A percentile compares a stretch with the other conserved stretches of the same genome.
phyloP scores from a whole-genome alignment of 92 coral and sea anemone genomes.

The Porites divaricata region DNA sequence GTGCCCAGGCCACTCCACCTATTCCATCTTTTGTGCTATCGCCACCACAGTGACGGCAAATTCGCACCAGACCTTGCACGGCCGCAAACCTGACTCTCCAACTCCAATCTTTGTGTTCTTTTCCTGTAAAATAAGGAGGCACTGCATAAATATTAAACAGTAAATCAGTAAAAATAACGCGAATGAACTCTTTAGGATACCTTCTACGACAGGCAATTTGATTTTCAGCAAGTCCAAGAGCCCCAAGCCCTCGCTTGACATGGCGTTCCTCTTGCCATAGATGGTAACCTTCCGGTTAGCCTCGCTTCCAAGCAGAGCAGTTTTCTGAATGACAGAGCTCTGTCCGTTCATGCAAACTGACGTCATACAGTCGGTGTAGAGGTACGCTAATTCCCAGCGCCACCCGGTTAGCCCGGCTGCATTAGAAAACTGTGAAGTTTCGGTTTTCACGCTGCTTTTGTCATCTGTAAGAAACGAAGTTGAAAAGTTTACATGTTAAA shows the following conservation, averaged over 20 bases:
- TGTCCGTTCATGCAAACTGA: slow-evolving; percentile 86
- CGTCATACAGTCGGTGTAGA: slow-evolving; percentile 90
- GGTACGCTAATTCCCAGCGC: slow-evolving; percentile 97
- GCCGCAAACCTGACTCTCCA: slow-evolving; percentile 97
- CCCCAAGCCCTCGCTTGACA: slow-evolving; percentile 71
- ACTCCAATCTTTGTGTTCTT: slow-evolving; percentile 69
- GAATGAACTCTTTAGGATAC: not conserved
- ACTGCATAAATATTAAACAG: not conserved
- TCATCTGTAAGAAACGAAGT: slow-evolving; percentile 22
- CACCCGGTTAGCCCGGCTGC: slow-evolving; percentile 78
- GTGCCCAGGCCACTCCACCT: slow-evolving; percentile 88
- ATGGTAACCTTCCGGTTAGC: slow-evolving; percentile 65
- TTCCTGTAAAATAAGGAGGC: slow-evolving; percentile 15
- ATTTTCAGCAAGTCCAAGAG: slow-evolving; percentile 73
- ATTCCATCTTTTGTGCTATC: slow-evolving; percentile 88
- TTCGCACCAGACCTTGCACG: slow-evolving; percentile 97
- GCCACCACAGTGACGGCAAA: slow-evolving; percentile 83
- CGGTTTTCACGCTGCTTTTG: slow-evolving; percentile 56
- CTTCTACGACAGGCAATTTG: slow-evolving; percentile 68
- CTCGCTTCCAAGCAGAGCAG: slow-evolving; percentile 87
- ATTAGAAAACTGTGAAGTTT: slow-evolving; percentile 63
- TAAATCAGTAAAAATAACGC: no score
- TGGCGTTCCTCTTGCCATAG: slow-evolving; percentile 50
- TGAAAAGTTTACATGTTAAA: not conserved
- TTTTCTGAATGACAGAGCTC: slow-evolving; percentile 88